Percentiles rank a stretch among this genome's conserved stretches.
Conservation (phyloP, 2,888 invertebrate genomes). For the Sericinus montela region DNA sequence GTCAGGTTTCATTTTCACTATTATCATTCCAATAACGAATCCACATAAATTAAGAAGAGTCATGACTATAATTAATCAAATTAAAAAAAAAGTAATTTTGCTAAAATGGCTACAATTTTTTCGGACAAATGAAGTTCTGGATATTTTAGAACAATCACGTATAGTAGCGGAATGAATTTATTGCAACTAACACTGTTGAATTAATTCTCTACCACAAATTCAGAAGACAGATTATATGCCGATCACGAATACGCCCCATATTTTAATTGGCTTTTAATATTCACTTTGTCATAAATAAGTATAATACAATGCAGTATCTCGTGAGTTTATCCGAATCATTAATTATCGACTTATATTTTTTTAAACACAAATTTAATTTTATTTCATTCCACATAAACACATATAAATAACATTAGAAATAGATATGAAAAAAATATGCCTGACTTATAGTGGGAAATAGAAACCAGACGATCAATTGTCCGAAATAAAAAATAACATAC, state of each 20-base stretch:
- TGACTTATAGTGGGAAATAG: conserved; percentile 44
- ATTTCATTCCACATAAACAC: conserved; percentile 48
- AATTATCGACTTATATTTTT: too few species aligned
- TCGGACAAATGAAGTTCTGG: conserved; percentile 74
- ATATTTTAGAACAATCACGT: conserved; percentile 50
- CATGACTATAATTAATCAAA: conserved; percentile 22
- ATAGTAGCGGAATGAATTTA: conserved; percentile 65
- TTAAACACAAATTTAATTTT: conserved; percentile 32
- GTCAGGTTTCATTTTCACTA: conserved; percentile 52
- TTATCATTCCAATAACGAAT: conserved; percentile 46
- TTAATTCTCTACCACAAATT: conserved; percentile 39
- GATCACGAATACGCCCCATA: conserved; percentile 46
- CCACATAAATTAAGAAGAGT: conserved; percentile 19
- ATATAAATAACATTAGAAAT: conserved; percentile 45
- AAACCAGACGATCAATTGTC: conserved; percentile 68
- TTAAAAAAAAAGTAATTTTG: not conserved
- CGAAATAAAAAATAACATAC: conserved; percentile 42
- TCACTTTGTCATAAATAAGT: not conserved
- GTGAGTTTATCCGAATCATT: too few species aligned
- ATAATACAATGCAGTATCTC: too few species aligned
- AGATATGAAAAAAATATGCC: conserved; percentile 42
- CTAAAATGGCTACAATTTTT: conserved; percentile 26
- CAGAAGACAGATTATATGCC: conserved; percentile 34
- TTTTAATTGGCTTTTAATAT: conserved; percentile 39
- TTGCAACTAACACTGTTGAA: conserved; percentile 53